Evolutionary conservation across 2,888 invertebrate species (phyloP).

Genomic region (Brachyptera risi): DNA sequence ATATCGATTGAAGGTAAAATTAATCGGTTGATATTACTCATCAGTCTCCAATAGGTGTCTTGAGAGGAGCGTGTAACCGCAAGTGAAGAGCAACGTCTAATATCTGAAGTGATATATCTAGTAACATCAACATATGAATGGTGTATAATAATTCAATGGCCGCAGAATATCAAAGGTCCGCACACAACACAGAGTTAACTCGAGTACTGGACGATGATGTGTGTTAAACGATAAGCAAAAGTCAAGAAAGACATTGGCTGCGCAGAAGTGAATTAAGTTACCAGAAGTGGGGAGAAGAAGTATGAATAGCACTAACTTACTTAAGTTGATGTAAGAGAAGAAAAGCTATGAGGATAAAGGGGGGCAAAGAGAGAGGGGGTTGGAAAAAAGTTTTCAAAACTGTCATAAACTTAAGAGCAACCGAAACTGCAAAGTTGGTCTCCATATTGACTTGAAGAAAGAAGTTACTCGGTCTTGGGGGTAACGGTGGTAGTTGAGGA

Average conservation of each 20-base stretch:
- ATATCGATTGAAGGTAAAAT: too few relatives aligned
- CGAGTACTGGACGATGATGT: slow-evolving; percentile 20
- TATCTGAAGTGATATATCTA: too few relatives aligned
- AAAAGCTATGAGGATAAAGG: slow-evolving; percentile 29
- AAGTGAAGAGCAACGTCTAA: too few relatives aligned
- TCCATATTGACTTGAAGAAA: slow-evolving; percentile 30
- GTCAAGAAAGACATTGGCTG: slow-evolving; percentile 24
- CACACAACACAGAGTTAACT: slow-evolving; percentile 19
- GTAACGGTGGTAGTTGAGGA: slow-evolving; percentile 24
- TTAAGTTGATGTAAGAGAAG: slow-evolving; percentile 30
- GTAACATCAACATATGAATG: too few relatives aligned
- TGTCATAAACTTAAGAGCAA: slow-evolving; percentile 44
- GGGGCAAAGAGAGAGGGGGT: slow-evolving; percentile 29
- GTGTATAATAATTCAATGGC: too few relatives aligned
- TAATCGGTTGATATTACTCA: too few relatives aligned
- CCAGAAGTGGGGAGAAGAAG: slow-evolving; percentile 25
- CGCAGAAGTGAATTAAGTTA: slow-evolving; percentile 26
- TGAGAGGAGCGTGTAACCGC: too few relatives aligned
- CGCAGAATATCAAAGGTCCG: too few relatives aligned
- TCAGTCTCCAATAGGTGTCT: too few relatives aligned
- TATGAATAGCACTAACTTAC: slow-evolving; percentile 25
- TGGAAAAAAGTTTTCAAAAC: slow-evolving; percentile 44
- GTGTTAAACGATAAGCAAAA: slow-evolving; percentile 26
- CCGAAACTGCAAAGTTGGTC: slow-evolving; percentile 32
- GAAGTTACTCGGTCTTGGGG: slow-evolving; percentile 21